A percentile compares a stretch with the other conserved stretches of the same genome.
phyloP scores from a whole-genome alignment of 2,797 vertebrate species.

The Rhabdomys pumilio region DNA sequence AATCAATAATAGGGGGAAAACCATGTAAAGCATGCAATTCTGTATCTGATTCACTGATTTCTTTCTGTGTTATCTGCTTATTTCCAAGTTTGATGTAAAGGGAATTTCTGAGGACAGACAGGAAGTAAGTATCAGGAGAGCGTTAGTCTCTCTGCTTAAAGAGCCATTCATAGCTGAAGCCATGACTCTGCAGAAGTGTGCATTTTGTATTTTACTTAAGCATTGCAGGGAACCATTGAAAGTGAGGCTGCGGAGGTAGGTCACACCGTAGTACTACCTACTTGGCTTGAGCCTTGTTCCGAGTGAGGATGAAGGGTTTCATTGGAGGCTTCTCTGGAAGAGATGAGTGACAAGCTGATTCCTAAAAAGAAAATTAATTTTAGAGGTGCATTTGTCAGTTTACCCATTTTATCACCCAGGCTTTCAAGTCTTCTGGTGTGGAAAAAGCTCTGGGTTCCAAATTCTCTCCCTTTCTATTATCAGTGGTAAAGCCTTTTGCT shows the following conservation, averaged over 20 bases:
- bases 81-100: conserved; percentile 29
- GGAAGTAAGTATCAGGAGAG: conserved; percentile 11
- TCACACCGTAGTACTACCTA: conserved; percentile 83
- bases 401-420: neutral
- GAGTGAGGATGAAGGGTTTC: conserved; percentile 96
- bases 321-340: conserved; percentile 88
- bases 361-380: conserved; percentile 81
- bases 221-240: neutral
- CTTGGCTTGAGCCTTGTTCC: conserved; percentile 94
- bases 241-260: conserved; percentile 28
- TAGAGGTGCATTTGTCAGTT: conserved; percentile 58
- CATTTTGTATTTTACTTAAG: conserved; percentile 3
- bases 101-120: conserved; percentile 42
- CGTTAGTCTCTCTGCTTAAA: conserved; percentile 28
- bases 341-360: conserved; percentile 82
- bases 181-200: neutral
- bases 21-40: conserved; percentile 24
- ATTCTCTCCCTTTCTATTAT: conserved; percentile 26
- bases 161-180: neutral
- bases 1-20: neutral
- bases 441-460: conserved; percentile 54
- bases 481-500: neutral
- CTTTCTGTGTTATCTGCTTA: conserved; percentile 16
- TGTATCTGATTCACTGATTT: conserved; percentile 50
- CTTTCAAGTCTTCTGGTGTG: conserved; percentile 38